phyloP scores from a whole-genome alignment of 2,888 invertebrate species.

The Ditylenchus weischeri region DNA sequence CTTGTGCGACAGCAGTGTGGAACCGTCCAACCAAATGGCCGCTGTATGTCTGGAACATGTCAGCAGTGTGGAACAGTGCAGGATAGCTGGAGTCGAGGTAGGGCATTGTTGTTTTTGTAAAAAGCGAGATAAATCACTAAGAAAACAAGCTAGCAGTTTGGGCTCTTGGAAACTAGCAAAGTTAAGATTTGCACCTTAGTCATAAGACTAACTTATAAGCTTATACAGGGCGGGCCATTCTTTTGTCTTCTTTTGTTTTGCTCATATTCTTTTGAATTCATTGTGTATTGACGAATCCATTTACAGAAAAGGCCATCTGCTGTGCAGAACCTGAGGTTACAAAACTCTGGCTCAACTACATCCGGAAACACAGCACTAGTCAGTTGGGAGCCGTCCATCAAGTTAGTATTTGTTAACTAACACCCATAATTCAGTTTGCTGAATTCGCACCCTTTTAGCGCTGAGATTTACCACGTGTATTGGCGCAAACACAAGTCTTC shows the following conservation, averaged over 20 bases:
- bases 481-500: slow-evolving; percentile 24
- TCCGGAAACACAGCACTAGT: slow-evolving; percentile 6
- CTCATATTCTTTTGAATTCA: too few species aligned
- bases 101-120: neutral
- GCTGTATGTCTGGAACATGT: slow-evolving; percentile 26
- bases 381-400: slow-evolving; percentile 19
- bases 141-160: too few species aligned
- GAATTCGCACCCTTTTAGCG: neutral
- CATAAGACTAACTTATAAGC: too few species aligned
- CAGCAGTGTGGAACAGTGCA: slow-evolving; percentile 26
- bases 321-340: slow-evolving; percentile 22
- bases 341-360: slow-evolving; percentile 4
- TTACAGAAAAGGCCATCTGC: slow-evolving; percentile 28
- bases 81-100: slow-evolving; percentile 29
- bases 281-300: too few species aligned
- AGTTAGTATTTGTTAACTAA: neutral
- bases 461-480: slow-evolving; percentile 40
- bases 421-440: too few species aligned
- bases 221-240: too few species aligned
- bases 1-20: slow-evolving; percentile 33
- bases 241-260: too few species aligned
- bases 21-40: slow-evolving; percentile 31
- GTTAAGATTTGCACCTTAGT: too few species aligned
- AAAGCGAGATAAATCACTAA: too few species aligned
- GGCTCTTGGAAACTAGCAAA: too few species aligned